Evolutionary conservation across 2,113 vertebrate genomes (phyloP).

Genomic region (Pimephales promelas): DNA sequence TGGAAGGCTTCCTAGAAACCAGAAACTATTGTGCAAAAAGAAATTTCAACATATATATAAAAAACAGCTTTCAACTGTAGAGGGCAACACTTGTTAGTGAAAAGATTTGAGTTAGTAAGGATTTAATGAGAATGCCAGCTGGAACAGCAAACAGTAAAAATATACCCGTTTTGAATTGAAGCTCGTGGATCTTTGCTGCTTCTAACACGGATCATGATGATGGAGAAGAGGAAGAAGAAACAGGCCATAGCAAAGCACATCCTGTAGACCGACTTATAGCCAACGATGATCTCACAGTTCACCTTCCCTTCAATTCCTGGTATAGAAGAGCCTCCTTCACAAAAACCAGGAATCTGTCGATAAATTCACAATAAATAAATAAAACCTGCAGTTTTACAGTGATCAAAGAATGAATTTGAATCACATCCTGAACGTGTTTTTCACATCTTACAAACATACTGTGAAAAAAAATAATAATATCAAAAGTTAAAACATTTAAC

Average conservation of each 20-base stretch:
- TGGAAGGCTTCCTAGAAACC: not conserved
- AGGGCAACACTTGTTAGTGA: not conserved
- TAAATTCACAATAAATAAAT: not conserved
- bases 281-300: slow-evolving; percentile 86
- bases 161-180: slow-evolving; percentile 88
- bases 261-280: slow-evolving; percentile 91
- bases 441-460: not conserved
- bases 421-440: not conserved
- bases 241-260: slow-evolving; percentile 91
- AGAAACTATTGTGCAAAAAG: slow-evolving; percentile 4
- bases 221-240: slow-evolving; percentile 88
- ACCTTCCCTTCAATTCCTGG: slow-evolving; percentile 73
- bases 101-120: too few relatives aligned
- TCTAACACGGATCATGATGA: slow-evolving; percentile 85
- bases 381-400: not conserved
- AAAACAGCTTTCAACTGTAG: not conserved
- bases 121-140: not conserved
- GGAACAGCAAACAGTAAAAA: not conserved
- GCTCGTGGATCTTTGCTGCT: slow-evolving; percentile 90
- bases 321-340: slow-evolving; percentile 71
- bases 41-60: too few relatives aligned
- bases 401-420: not conserved
- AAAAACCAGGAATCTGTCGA: slow-evolving; percentile 84
- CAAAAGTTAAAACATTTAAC: too few relatives aligned
- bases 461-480: not conserved